Evolutionary conservation across 2,888 invertebrate species (phyloP), one percentile per base, ranked within the genome.

Genomic region (Coelinius sp.): DNA sequence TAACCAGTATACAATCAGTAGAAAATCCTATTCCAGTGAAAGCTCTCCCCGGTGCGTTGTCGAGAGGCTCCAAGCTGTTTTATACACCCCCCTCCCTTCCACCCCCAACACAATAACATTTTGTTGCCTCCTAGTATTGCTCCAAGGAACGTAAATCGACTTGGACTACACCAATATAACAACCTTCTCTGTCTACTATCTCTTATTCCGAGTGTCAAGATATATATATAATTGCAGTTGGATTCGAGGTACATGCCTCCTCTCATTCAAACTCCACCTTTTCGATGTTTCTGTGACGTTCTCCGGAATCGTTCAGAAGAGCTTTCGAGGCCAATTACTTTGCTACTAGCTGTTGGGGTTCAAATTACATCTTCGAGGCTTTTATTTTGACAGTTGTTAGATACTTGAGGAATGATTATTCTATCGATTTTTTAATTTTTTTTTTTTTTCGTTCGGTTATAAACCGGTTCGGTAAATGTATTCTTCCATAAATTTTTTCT

Each of bases 11-110:
- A 59, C 59, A 56, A 20, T 59, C 31, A 59, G 31, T 35, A 31
- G 59, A 59, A 68, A 56, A 68, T 59, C 68, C 68, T 41, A 68
- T 68, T 35, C 44, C 68, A 24, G 24, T 59, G 56, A 59, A 44
- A 68, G 68, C 59, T 68, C 69, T 63, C 62, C 62, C 69, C 20
- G 35, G 62, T 69, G 69, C 62, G 22, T 49, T 62, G 35, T 62
- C 46, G 46, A 49, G 8, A 44, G 17, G 44, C 44, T 44, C 44
- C 31, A 31, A 4, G 31, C 46, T 20, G 46, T 49, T 49, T 49
- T 49, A 49, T 49, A 20, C 46, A 49, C 46, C 17, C 41, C 8
- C n/a, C n/a, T n/a, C n/a, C n/a, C n/a, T n/a, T n/a, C n/a, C n/a
- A n/a, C n/a, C n/a, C 46, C 5, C 20, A 14, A 49, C 46, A 17